Evolutionary conservation across 1,140 invertebrate species (phyloP).

Genomic region (Drosophila kepulauana): DNA sequence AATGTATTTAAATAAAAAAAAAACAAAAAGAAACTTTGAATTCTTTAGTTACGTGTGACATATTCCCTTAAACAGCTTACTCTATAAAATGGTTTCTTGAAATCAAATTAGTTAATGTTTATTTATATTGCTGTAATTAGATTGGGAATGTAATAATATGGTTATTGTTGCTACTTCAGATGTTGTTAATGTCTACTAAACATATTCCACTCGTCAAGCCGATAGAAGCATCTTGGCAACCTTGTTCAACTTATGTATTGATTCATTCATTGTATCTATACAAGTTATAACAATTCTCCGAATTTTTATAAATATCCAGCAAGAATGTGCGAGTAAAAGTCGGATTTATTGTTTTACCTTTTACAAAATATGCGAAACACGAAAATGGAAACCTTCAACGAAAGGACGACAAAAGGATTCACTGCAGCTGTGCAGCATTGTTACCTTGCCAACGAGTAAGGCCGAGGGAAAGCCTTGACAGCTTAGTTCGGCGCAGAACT

Average conservation of each 20-base stretch:
- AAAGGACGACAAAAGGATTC: constrained; percentile 57
- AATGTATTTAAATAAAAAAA: too few species aligned
- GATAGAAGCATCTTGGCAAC: too few species aligned
- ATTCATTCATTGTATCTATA: constrained; percentile 19
- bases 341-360: constrained; percentile 17
- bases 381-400: constrained; percentile 44
- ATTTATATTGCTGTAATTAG: too few species aligned
- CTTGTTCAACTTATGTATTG: background rate
- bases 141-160: too few species aligned
- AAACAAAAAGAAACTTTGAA: too few species aligned
- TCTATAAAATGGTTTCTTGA: too few species aligned
- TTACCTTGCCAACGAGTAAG: constrained; percentile 62
- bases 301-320: constrained; percentile 14
- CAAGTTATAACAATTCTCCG: constrained; percentile 59
- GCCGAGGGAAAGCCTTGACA: constrained; percentile 61
- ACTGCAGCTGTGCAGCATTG: constrained; percentile 67
- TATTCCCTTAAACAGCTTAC: too few species aligned
- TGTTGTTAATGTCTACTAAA: too few species aligned
- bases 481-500: constrained; percentile 20
- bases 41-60: too few species aligned
- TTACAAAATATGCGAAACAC: constrained; percentile 48
- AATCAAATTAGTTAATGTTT: too few species aligned
- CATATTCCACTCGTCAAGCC: too few species aligned
- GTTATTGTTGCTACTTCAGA: too few species aligned
- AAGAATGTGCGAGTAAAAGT: background rate